Percentiles rank a stretch among this genome's conserved stretches.
Evolutionary conservation across 1,140 invertebrate species (phyloP).

Genomic region (Procambarus virginalis): DNA sequence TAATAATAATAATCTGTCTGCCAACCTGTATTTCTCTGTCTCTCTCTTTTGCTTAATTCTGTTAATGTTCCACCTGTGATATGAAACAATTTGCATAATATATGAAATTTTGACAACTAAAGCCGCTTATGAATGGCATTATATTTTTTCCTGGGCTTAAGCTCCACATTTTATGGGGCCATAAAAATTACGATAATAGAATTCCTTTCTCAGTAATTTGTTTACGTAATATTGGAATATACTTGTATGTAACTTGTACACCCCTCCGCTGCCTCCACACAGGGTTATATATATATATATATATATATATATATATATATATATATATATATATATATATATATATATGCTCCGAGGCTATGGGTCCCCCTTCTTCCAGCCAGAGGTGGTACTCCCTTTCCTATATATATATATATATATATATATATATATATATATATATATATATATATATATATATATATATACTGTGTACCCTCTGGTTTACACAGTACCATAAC

Average conservation of each 20-base stretch:
- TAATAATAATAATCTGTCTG: no score
- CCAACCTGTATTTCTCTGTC: no score
- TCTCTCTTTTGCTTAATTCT: not conserved
- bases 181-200: not conserved
- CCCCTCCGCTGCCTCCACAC: not conserved
- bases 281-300: not conserved
- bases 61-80: not conserved
- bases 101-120: slow-evolving; percentile 9
- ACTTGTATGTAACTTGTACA: not conserved
- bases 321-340: slow-evolving; percentile 30
- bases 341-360: no score
- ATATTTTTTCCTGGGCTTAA: slow-evolving; percentile 3
- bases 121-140: not conserved
- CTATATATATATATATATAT: no score
- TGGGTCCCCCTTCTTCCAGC: no score
- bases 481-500: no score
- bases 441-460: no score
- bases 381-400: no score
- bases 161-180: not conserved
- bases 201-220: not conserved
- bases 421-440: slow-evolving; percentile 25
- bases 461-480: no score
- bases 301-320: slow-evolving; percentile 18
- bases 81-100: slow-evolving; percentile 1
- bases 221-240: not conserved